Evolutionary conservation across 1,140 invertebrate genomes (phyloP).

Genomic region (Hesperophylax magnus): DNA sequence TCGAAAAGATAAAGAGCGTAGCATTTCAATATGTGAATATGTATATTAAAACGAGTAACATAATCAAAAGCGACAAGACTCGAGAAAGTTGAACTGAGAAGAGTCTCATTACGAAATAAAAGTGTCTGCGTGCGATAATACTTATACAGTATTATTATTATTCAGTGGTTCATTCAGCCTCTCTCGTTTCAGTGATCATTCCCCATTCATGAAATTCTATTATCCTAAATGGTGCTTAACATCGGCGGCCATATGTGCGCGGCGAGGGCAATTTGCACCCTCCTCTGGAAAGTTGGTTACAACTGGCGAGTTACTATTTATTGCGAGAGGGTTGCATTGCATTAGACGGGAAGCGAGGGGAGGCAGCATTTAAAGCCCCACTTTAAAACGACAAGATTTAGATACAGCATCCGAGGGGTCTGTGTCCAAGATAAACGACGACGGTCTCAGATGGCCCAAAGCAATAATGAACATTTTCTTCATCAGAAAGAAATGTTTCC

Average conservation of each 20-base stretch:
- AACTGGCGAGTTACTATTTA: background rate
- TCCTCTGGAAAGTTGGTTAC: background rate
- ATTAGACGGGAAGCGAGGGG: background rate
- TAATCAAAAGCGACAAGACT: no score
- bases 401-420: background rate
- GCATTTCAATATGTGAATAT: no score
- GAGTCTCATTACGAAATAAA: no score
- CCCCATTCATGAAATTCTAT: conserved; percentile 55
- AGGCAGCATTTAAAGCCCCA: conserved; percentile 16
- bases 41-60: no score
- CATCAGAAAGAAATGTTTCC: no score
- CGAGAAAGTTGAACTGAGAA: no score
- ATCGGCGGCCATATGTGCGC: conserved; percentile 54
- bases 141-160: background rate
- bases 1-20: no score
- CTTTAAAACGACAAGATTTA: conserved; percentile 4
- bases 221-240: conserved; percentile 57
- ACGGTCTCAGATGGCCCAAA: no score
- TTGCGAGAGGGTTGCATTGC: background rate
- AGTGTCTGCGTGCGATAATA: no score
- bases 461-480: no score
- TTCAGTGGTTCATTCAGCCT: conserved; percentile 25
- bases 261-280: conserved; percentile 53
- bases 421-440: no score
- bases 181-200: background rate